A percentile compares a stretch with the other conserved stretches of the same genome.
phyloP scores from a whole-genome alignment of 1,140 invertebrate genomes.

The Sitobion miscanthi region DNA sequence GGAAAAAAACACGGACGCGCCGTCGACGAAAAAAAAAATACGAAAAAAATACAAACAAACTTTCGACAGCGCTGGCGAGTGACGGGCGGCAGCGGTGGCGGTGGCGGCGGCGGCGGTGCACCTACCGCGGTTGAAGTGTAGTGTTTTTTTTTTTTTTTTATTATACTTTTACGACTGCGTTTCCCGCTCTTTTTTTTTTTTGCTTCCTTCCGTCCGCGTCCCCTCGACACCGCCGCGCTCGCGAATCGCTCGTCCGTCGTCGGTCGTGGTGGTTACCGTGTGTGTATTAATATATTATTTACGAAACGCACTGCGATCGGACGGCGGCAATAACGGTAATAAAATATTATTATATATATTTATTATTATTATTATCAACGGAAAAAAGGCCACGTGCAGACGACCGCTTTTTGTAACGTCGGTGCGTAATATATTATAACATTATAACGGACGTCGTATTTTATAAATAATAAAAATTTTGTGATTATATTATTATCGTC shows the following conservation, averaged over 20 bases:
- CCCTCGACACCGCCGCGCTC: neutral
- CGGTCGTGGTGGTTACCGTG: neutral
- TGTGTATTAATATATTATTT: neutral
- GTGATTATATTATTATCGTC: neutral
- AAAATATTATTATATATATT: neutral
- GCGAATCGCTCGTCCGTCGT: neutral
- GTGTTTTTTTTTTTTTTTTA: constrained; percentile 13
- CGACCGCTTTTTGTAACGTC: neutral
- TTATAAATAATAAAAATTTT: neutral
- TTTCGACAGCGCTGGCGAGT: constrained; percentile 39
- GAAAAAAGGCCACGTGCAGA: neutral
- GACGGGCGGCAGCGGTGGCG: constrained; percentile 24
- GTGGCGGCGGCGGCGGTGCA: neutral
- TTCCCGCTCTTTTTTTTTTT: constrained; percentile 48
- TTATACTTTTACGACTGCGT: constrained; percentile 47
- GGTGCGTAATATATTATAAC: neutral
- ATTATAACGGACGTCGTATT: neutral
- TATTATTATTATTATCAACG: neutral
- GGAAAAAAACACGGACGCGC: constrained; percentile 20
- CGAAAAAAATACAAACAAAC: constrained; percentile 48
- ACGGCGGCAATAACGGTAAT: neutral
- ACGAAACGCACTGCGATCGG: neutral
- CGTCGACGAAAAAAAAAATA: neutral
- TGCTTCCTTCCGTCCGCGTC: neutral
- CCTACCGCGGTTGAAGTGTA: neutral